Conservation (phyloP, 2,797 vertebrate genomes). For the Lacerta agilis region DNA sequence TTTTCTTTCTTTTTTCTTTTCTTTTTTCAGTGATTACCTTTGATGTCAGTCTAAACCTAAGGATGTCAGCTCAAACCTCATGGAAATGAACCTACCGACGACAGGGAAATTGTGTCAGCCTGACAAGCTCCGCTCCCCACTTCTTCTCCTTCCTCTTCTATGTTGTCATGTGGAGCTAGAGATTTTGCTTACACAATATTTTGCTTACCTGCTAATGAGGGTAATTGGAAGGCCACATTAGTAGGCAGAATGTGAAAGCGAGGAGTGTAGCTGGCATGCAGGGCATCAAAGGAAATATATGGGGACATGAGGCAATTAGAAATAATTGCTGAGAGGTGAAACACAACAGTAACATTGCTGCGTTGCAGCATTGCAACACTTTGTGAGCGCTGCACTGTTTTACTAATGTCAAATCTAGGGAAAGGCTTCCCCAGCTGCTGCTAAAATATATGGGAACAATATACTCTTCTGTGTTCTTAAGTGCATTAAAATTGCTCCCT, state of each 20-base stretch:
- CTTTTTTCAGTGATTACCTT: slow-evolving; percentile 21
- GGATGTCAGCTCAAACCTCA: background rate
- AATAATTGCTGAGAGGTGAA: slow-evolving; percentile 23
- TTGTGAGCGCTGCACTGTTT: slow-evolving; percentile 3
- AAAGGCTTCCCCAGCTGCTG: slow-evolving; percentile 5
- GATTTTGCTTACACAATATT: slow-evolving; percentile 25
- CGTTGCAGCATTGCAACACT: background rate
- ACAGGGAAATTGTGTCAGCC: slow-evolving; percentile 9
- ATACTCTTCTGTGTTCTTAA: slow-evolving; percentile 12
- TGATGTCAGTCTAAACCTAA: slow-evolving; percentile 41
- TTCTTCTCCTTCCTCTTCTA: background rate
- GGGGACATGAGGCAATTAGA: slow-evolving; percentile 10
- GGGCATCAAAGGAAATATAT: slow-evolving; percentile 21
- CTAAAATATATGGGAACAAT: slow-evolving; percentile 37
- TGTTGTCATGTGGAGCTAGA: slow-evolving; percentile 12
- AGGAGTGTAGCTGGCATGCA: background rate
- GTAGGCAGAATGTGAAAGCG: background rate
- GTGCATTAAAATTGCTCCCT: slow-evolving; percentile 18
- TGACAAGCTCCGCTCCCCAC: background rate
- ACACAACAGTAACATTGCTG: background rate
- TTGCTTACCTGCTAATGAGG: slow-evolving; percentile 31
- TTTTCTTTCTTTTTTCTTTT: background rate
- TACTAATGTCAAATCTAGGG: background rate
- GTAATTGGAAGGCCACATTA: slow-evolving; percentile 23
- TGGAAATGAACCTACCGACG: slow-evolving; percentile 21